A percentile compares a stretch with the other conserved stretches of the same genome.
These are phyloP conservation scores for Imbricaverruca yamaguchii DNA, from an alignment of 2,888 invertebrate species.

Conservation along the genomic window DNA sequence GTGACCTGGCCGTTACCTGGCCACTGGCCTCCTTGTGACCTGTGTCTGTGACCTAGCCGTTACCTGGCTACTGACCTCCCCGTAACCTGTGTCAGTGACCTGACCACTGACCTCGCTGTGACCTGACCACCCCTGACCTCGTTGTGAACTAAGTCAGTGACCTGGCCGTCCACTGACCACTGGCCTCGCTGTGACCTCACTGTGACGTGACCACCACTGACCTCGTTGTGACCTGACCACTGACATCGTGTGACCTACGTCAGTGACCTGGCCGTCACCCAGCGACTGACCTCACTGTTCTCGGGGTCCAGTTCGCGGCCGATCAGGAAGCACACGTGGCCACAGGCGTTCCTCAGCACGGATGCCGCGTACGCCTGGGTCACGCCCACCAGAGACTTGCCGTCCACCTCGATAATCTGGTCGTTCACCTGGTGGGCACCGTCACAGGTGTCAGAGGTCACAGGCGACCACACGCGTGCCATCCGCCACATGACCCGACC, in stretches of 20 bases:
- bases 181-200: constrained; percentile 93
- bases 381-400: constrained; percentile 94
- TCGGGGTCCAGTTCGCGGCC: constrained; percentile 93
- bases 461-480: too few species aligned
- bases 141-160: not conserved
- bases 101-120: too few species aligned
- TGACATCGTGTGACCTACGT: not conserved
- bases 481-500: too few species aligned
- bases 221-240: too few species aligned
- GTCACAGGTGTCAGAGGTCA: not conserved
- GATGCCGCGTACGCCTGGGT: constrained; percentile 98
- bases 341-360: constrained; percentile 88
- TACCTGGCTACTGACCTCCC: too few species aligned
- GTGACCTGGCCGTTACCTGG: not conserved
- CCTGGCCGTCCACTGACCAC: not conserved
- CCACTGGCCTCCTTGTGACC: constrained; percentile 68
- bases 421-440: not conserved
- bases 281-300: constrained; percentile 74
- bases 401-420: constrained; percentile 93
- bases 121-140: too few species aligned
- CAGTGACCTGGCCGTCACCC: not conserved
- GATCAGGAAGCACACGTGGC: constrained; percentile 84
- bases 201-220: too few species aligned
- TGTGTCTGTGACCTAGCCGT: too few species aligned
- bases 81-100: too few species aligned